phyloP scores from a whole-genome alignment of 64 coral and sea anemone genomes.

The Cladopsammia gracilis region DNA sequence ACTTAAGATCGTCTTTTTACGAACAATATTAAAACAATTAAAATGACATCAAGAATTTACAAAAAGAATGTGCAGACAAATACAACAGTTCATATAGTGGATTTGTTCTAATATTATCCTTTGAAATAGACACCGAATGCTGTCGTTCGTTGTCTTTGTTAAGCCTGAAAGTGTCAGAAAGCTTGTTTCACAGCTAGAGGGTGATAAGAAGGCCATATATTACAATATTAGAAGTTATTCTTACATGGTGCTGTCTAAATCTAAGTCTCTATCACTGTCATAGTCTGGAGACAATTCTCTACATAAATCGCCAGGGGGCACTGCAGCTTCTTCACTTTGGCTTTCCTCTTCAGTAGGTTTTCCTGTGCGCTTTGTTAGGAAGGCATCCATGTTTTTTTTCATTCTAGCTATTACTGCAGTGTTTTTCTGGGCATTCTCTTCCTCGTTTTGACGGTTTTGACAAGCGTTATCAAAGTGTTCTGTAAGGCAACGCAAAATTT shows the following conservation, averaged over 20 bases:
- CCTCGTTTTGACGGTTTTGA: slow-evolving; percentile 41
- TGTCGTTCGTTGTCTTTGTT: too few relatives aligned
- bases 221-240: too few relatives aligned
- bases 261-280: slow-evolving; percentile 47
- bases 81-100: too few relatives aligned
- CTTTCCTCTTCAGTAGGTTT: slow-evolving; percentile 42
- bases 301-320: slow-evolving; percentile 17
- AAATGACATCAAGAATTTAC: too few relatives aligned
- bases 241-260: slow-evolving; percentile 55
- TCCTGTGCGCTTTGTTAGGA: slow-evolving; percentile 52
- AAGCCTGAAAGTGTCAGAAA: too few relatives aligned
- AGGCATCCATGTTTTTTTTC: slow-evolving; percentile 22
- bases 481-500: slow-evolving; percentile 30
- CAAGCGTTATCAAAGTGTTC: slow-evolving; percentile 45
- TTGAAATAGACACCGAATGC: too few relatives aligned
- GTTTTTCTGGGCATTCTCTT: slow-evolving; percentile 15
- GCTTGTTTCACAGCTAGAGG: too few relatives aligned
- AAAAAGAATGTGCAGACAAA: too few relatives aligned
- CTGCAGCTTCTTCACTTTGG: slow-evolving; percentile 41
- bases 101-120: too few relatives aligned
- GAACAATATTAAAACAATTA: too few relatives aligned
- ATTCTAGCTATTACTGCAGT: slow-evolving; percentile 33
- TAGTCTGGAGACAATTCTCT: not conserved
- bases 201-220: too few relatives aligned
- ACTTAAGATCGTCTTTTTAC: too few relatives aligned